A percentile compares a stretch with the other conserved stretches of the same genome.
Conservation (phyloP, 2,888 invertebrate species). For the Zeuzera pyrina region DNA sequence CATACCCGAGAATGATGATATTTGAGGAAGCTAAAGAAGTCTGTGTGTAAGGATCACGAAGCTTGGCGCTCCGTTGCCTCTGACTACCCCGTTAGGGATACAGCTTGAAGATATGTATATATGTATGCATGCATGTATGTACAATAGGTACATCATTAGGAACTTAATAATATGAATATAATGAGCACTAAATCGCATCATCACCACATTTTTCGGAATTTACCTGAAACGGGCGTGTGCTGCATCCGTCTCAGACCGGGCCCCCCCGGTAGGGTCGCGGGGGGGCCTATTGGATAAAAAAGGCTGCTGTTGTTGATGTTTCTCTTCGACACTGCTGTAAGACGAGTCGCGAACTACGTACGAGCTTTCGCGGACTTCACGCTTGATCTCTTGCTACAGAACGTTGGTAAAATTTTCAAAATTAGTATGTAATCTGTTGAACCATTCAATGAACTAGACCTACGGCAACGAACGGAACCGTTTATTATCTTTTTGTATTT, state of each 20-base stretch:
- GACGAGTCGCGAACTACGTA: conserved; percentile 65
- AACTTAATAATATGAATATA: neutral
- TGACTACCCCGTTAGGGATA: too few relatives aligned
- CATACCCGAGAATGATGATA: neutral
- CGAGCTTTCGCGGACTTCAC: conserved; percentile 58
- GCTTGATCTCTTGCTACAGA: conserved; percentile 53
- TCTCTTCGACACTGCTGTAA: conserved; percentile 63
- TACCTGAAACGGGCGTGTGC: conserved; percentile 69
- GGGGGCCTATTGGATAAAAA: conserved; percentile 75
- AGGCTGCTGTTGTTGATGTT: conserved; percentile 60
- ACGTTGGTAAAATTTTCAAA: neutral
- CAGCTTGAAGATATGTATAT: too few relatives aligned
- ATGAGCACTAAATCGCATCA: neutral
- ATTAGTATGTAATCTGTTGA: neutral
- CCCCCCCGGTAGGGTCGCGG: conserved; percentile 71
- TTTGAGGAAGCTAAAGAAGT: too few relatives aligned
- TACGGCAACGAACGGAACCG: too few relatives aligned
- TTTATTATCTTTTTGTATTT: too few relatives aligned
- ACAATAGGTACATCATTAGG: neutral
- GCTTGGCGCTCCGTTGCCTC: too few relatives aligned
- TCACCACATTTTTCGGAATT: conserved; percentile 3
- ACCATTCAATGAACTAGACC: too few relatives aligned
- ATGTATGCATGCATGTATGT: too few relatives aligned
- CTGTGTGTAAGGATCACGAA: too few relatives aligned
- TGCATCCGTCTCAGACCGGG: conserved; percentile 71